Conservation (phyloP, 1,140 invertebrate genomes). For the Diabrotica undecimpunctata region DNA sequence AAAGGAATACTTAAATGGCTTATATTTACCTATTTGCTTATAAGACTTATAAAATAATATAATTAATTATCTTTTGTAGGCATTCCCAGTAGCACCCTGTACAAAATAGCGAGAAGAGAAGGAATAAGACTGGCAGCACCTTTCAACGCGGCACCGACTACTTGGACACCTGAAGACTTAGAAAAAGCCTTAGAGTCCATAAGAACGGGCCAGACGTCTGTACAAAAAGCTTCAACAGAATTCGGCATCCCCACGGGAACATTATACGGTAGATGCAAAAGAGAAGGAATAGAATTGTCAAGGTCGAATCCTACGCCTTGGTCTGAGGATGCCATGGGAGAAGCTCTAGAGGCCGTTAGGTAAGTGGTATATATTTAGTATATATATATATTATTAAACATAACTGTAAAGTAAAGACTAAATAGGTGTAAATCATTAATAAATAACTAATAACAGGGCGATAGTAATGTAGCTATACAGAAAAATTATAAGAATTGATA, state of each 20-base stretch:
- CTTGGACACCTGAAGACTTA: conserved; percentile 79
- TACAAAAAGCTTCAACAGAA: conserved; percentile 78
- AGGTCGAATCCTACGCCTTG: conserved; percentile 82
- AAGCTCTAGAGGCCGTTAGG: conserved; percentile 83
- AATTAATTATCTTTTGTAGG: conserved; percentile 45
- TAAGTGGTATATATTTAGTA: conserved; percentile 40
- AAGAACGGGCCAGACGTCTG: conserved; percentile 74
- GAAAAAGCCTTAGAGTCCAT: conserved; percentile 80
- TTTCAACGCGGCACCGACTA: conserved; percentile 86
- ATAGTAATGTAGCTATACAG: too few species aligned
- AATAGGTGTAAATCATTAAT: too few species aligned
- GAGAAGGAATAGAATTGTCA: conserved; percentile 82
- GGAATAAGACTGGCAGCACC: conserved; percentile 82
- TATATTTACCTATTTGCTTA: too few species aligned
- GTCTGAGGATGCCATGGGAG: conserved; percentile 86
- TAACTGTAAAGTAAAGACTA: too few species aligned
- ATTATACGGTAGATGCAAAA: conserved; percentile 79
- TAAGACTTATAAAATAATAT: not conserved
- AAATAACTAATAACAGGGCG: too few species aligned
- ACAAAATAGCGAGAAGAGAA: conserved; percentile 85
- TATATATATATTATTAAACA: too few species aligned
- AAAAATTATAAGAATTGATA: too few species aligned
- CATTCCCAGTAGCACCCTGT: conserved; percentile 83
- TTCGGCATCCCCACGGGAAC: conserved; percentile 83
- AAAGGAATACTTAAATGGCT: too few species aligned